A percentile compares a stretch with the other conserved stretches of the same genome.
Conservation (phyloP, 2,113 vertebrate genomes). For the Paraplagusia blochii region DNA sequence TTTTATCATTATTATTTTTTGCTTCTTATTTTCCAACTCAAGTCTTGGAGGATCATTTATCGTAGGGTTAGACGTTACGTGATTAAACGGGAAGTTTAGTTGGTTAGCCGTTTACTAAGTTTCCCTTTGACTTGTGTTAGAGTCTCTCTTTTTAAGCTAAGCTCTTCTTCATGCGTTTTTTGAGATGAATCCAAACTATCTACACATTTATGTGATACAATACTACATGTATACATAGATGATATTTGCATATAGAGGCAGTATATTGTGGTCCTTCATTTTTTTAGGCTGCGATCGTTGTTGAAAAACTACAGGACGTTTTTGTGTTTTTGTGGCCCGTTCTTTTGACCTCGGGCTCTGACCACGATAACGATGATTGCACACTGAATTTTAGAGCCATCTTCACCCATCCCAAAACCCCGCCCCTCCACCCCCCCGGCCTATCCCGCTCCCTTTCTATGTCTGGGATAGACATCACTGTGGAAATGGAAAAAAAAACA, state of each 20-base stretch:
- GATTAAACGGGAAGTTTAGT: slow-evolving; percentile 67
- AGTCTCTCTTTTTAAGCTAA: slow-evolving; percentile 70
- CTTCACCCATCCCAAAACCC: slow-evolving; percentile 8
- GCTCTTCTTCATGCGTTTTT: slow-evolving; percentile 66
- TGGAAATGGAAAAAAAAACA: slow-evolving; percentile 56
- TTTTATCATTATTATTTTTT: slow-evolving; percentile 61
- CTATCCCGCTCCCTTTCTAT: slow-evolving; percentile 62
- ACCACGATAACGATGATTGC: slow-evolving; percentile 56
- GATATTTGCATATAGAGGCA: slow-evolving; percentile 73
- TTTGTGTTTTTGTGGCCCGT: slow-evolving; percentile 53
- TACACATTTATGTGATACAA: slow-evolving; percentile 72
- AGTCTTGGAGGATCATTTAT: slow-evolving; percentile 66
- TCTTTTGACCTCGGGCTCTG: slow-evolving; percentile 36
- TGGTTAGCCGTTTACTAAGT: slow-evolving; percentile 69
- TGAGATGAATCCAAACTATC: slow-evolving; percentile 61
- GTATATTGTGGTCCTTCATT: slow-evolving; percentile 71
- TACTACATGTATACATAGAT: slow-evolving; percentile 72
- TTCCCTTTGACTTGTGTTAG: slow-evolving; percentile 74
- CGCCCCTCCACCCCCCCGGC: slow-evolving; percentile 21
- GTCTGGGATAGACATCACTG: slow-evolving; percentile 73
- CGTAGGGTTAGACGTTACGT: slow-evolving; percentile 74
- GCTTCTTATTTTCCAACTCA: slow-evolving; percentile 52
- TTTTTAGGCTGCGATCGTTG: slow-evolving; percentile 58
- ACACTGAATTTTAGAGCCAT: slow-evolving; percentile 71
- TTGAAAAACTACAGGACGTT: slow-evolving; percentile 40